phyloP scores from a whole-genome alignment of 2,113 vertebrate species.

The Syngnathus typhle region DNA sequence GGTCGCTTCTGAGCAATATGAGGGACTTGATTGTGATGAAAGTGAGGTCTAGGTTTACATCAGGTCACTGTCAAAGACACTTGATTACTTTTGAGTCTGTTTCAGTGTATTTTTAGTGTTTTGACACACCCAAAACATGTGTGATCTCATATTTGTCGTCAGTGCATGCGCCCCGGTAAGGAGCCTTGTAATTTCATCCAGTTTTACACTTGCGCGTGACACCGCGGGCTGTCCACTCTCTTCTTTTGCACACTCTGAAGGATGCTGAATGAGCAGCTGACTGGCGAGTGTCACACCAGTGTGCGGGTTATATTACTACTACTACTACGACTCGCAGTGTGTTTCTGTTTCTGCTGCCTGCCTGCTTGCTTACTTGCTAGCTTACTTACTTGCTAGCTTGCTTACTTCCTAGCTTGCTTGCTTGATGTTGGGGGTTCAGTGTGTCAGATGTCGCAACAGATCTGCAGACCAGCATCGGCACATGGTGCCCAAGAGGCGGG shows the following conservation, averaged over 20 bases:
- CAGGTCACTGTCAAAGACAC: neutral
- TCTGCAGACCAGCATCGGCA: slow-evolving; percentile 43
- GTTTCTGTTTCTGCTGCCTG: neutral
- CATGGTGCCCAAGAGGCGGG: slow-evolving; percentile 20
- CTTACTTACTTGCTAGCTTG: neutral
- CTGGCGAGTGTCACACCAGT: neutral
- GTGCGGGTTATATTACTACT: slow-evolving; percentile 4
- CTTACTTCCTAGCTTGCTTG: neutral
- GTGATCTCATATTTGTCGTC: too few species aligned
- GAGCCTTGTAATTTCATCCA: neutral
- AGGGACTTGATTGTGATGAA: neutral
- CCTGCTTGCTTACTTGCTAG: too few species aligned
- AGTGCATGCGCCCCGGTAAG: neutral
- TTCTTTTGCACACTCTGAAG: neutral
- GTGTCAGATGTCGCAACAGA: slow-evolving; percentile 59
- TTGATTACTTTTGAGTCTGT: neutral
- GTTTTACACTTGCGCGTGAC: neutral
- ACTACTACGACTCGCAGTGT: neutral
- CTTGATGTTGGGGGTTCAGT: slow-evolving; percentile 54
- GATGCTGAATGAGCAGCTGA: neutral
- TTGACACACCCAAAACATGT: neutral
- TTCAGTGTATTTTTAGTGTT: neutral
- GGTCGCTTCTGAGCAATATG: neutral
- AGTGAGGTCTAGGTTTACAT: neutral
- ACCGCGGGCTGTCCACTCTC: neutral